Base-by-base conservation (phyloP, 2,113 vertebrate genomes). In the Cinclus cinclus region DNA sequence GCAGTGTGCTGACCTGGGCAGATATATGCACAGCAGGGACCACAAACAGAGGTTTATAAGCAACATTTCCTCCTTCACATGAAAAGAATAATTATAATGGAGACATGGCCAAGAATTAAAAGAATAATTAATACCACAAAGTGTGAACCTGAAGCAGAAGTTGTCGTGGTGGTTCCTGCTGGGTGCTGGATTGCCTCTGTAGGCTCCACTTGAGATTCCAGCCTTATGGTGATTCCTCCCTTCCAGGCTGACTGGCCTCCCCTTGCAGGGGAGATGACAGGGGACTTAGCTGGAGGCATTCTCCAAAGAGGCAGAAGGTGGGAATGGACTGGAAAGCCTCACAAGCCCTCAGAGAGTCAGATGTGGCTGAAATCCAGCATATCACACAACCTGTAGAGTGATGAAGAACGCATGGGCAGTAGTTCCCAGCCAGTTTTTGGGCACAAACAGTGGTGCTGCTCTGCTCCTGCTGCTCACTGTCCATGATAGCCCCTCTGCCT, bases 141-240 rank as follows among this genome's bases (percentile, higher is more conserved):
- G 50, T 10, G 11, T 74, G 25, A 88, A 24, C 50, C 76, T 80
- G 67, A 53, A 74, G n/a, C 42, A 77, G 55, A 22, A 67, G 42
- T 39, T 83, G 33, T 20, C 0, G 0, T 39, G 23, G 37, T 15
- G 52, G 31, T 8, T 58, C 52, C 79, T 73, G 56, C 42, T 74
- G 46, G 0, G 4, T 27, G n/a, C 60, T 0, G 0, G 5, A 21
- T 75, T 69, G 55, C 22, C 31, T 49, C 52, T 56, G 11, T 5
- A 17, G 28, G 17, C 18, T 46, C 44, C 1, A 4, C 65, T 63
- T n/a, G 37, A 15, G 2, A 21, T 21, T 71, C 7, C 17, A 93
- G 55, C 39, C 1, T 7, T 6, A 1, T 11, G 16, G 53, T 42
- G 15, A 13, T 56, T 88, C 50, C 37, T 52, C 11, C 21, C 11